Base-by-base conservation (phyloP, 1,140 invertebrate genomes). In the Leptinotarsa undecemlineata region DNA sequence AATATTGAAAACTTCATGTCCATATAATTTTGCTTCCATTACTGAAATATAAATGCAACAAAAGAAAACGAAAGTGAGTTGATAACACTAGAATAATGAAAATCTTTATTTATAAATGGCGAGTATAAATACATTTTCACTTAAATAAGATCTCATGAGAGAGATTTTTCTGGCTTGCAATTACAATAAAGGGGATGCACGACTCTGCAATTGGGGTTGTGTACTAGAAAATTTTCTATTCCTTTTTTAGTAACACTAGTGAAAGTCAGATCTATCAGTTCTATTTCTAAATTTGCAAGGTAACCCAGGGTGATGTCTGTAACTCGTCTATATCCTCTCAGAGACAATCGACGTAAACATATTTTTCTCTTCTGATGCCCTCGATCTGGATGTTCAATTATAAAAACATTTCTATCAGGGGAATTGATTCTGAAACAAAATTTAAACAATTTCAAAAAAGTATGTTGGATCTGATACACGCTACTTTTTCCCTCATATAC, bases 151-250 rank as follows among this genome's bases (percentile, higher is more conserved):
- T 21, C 60, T 66, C 17, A 66, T 11, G 70, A 77, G 23, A 68
- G 67, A 19, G 72, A 48, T 20, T 74, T 76, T 42, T 42, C 48
- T 60, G 81, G 79, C 66, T 73, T 73, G 71, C 83, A 84, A 42
- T 69, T 67, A 73, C 83, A 84, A 64, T 76, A 81, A 42, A 71
- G 72, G 26, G 79, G 72, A 74, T 84, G 83, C 14, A 84, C 66
- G 14, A 84, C 76, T 74, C 83, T 48, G 78, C 83, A 84, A 48
- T 78, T 78, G 3, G 83, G 83, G 77, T 84, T 81, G 5, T 69
- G 57, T 13, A 71, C 67, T 5, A 83, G 61, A 63, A 81, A 84
- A 19, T 78, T 63, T 15, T 79, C 64, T 13, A 84, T 75, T 11
- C 77, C 82, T 19, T 79, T 67, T 19, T 62, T 72, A 11, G 81